phyloP scores from a whole-genome alignment of 2,888 invertebrate species.

The Philaethria dido region DNA sequence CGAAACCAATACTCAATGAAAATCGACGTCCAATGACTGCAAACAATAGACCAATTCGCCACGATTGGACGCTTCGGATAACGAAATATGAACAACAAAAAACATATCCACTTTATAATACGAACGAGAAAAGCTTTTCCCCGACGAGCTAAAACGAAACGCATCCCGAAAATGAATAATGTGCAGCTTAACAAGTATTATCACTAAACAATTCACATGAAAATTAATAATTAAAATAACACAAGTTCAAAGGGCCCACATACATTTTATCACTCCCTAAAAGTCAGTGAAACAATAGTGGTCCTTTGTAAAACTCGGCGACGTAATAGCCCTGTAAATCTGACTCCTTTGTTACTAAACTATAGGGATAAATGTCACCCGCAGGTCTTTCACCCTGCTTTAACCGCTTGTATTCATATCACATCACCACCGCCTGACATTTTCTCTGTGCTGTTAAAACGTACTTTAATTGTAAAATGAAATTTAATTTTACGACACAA shows the following conservation, averaged over 20 bases:
- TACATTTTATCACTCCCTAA: constrained; percentile 54
- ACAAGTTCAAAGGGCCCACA: constrained; percentile 53
- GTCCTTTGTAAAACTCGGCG: constrained; percentile 53
- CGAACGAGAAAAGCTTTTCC: background rate
- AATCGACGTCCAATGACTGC: constrained; percentile 42
- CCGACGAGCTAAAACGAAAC: background rate
- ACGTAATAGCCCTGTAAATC: constrained; percentile 64
- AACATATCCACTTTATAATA: constrained; percentile 25
- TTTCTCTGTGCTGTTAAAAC: constrained; percentile 15
- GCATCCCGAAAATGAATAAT: background rate
- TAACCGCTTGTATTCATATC: constrained; percentile 30
- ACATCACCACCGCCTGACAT: constrained; percentile 18
- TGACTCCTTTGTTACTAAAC: constrained; percentile 68
- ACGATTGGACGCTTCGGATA: constrained; percentile 38
- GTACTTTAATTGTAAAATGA: constrained; percentile 18
- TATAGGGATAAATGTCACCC: constrained; percentile 71
- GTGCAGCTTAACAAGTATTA: constrained; percentile 20
- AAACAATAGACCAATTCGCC: constrained; percentile 42
- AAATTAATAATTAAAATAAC: constrained; percentile 38
- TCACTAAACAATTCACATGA: constrained; percentile 3
- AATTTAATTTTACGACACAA: background rate
- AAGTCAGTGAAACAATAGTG: constrained; percentile 59
- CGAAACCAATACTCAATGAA: constrained; percentile 38
- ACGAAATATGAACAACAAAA: constrained; percentile 37
- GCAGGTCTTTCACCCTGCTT: constrained; percentile 47